Evolutionary conservation across 2,113 vertebrate species (phyloP).

Genomic region (Acanthisitta chloris): DNA sequence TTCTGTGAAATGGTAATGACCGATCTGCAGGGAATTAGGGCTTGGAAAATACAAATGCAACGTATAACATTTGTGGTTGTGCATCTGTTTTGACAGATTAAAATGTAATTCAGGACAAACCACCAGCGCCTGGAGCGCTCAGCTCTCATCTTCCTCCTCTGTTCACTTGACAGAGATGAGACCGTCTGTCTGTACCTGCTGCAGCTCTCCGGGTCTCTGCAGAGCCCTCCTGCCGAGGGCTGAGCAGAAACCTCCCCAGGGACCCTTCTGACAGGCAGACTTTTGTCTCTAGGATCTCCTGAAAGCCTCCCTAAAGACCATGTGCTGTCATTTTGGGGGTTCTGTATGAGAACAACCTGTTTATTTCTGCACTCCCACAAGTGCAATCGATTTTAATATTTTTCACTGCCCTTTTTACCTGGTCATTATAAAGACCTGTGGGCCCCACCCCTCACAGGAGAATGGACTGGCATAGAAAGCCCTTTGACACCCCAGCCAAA

Average conservation of each 20-base stretch:
- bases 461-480: not conserved
- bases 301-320: not conserved
- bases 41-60: slow-evolving; percentile 26
- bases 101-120: slow-evolving; percentile 47
- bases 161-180: not conserved
- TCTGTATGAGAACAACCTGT: not conserved
- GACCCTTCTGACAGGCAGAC: not conserved
- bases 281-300: not conserved
- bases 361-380: not conserved
- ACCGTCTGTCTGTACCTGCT: not conserved
- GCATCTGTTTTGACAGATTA: slow-evolving; percentile 62
- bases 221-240: not conserved
- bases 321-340: not conserved
- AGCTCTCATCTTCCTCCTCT: not conserved
- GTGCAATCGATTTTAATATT: accelerated
- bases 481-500: not conserved
- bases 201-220: accelerated
- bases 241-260: not conserved
- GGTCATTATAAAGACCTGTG: not conserved
- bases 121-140: not conserved
- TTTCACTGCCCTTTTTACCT: not conserved
- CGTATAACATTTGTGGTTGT: not conserved
- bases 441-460: not conserved
- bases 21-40: slow-evolving; percentile 3
- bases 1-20: not conserved